Evolutionary conservation across 2,888 invertebrate species (phyloP).

Genomic region (Brachylomia viminalis): DNA sequence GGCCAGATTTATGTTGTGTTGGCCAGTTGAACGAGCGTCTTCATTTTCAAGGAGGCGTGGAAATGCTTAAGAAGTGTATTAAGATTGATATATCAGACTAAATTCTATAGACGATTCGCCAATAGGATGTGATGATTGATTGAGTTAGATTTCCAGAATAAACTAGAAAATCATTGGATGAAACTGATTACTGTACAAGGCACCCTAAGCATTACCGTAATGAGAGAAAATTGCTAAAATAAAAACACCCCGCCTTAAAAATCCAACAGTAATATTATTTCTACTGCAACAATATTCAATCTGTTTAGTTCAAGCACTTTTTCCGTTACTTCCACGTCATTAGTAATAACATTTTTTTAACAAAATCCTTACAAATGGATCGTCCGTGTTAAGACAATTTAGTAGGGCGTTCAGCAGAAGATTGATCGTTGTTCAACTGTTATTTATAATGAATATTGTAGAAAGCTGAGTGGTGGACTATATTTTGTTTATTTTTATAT

Average conservation of each 20-base stretch:
- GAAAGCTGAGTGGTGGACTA: conserved; percentile 52
- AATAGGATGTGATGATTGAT: background rate
- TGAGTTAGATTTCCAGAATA: background rate
- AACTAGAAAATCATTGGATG: background rate
- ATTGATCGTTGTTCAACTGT: conserved; percentile 79
- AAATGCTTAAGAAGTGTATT: conserved; percentile 9
- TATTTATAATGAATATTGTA: conserved; percentile 81
- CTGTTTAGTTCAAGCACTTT: conserved; percentile 70
- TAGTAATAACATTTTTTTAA: conserved; percentile 80
- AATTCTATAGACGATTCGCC: background rate
- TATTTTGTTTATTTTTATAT: conserved; percentile 24
- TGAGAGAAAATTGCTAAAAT: background rate
- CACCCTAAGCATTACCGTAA: background rate
- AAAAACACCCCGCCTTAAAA: background rate
- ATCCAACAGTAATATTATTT: conserved; percentile 14
- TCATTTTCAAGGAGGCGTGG: conserved; percentile 28
- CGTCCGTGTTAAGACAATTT: conserved; percentile 83
- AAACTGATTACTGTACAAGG: background rate
- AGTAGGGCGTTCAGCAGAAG: conserved; percentile 76
- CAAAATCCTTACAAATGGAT: conserved; percentile 81
- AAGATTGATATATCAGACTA: background rate
- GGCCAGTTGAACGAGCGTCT: conserved; percentile 49
- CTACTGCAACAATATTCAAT: conserved; percentile 69
- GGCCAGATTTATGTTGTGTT: conserved; percentile 49
- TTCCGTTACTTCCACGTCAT: conserved; percentile 81